Conservation (phyloP, 1,140 invertebrate species). For the Grapholita molesta region DNA sequence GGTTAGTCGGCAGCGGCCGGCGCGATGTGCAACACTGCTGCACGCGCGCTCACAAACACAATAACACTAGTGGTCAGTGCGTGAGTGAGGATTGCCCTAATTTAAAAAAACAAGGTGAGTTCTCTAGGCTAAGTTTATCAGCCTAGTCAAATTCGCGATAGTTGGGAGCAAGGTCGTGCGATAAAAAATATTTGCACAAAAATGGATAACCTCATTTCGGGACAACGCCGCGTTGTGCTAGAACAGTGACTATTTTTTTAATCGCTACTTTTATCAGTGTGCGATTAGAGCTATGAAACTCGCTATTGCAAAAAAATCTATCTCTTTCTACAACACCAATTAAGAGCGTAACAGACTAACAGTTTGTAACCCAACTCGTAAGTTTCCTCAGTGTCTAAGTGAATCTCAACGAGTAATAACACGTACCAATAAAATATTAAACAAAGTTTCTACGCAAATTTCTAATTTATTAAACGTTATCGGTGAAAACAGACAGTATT, state of each 20-base stretch:
- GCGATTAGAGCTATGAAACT: conserved; percentile 15
- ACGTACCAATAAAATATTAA: not conserved
- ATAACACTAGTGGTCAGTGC: conserved; percentile 41
- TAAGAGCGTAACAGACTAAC: not conserved
- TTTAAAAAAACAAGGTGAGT: conserved; percentile 48
- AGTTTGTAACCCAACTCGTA: not conserved
- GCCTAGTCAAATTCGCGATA: conserved; percentile 66
- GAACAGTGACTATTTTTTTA: conserved; percentile 23
- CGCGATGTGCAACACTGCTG: conserved; percentile 55
- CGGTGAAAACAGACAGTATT: not conserved
- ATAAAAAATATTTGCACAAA: conserved; percentile 76
- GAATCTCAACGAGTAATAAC: not conserved
- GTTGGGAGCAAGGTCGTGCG: conserved; percentile 72
- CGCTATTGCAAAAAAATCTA: conserved; percentile 14
- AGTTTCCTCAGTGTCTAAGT: not conserved
- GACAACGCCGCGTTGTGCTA: conserved; percentile 53
- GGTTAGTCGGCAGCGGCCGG: conserved; percentile 64
- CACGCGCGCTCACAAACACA: conserved; percentile 35
- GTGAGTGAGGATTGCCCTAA: conserved; percentile 49
- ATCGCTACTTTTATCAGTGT: conserved; percentile 17
- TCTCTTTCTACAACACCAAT: conserved; percentile 1
- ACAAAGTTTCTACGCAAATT: not conserved
- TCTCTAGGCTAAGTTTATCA: conserved; percentile 40
- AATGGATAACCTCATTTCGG: conserved; percentile 72
- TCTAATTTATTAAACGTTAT: not conserved